Conservation (phyloP, 1,140 invertebrate species). For the Drosophila guanche region DNA sequence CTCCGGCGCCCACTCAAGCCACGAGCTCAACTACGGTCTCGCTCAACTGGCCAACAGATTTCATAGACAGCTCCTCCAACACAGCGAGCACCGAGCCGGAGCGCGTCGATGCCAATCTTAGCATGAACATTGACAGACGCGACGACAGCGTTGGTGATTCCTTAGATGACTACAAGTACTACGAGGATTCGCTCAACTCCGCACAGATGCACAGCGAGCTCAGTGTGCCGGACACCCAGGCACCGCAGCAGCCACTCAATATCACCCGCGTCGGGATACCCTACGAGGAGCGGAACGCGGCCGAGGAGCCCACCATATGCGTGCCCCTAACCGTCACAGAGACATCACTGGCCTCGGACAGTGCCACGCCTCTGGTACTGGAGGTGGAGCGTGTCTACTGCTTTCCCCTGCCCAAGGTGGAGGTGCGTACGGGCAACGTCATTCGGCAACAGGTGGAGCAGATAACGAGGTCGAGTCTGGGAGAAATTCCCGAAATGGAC, state of each 20-base stretch:
- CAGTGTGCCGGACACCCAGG: conserved; percentile 58
- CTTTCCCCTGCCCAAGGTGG: conserved; percentile 72
- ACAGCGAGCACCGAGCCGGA: conserved; percentile 46
- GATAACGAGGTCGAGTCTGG: conserved; percentile 21
- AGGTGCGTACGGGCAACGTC: conserved; percentile 51
- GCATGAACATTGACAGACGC: conserved; percentile 43
- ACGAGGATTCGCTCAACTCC: conserved; percentile 54
- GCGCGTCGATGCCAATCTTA: conserved; percentile 8
- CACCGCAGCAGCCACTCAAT: conserved; percentile 59
- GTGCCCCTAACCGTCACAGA: conserved; percentile 71
- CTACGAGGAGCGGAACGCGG: conserved; percentile 66
- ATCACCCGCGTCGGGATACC: conserved; percentile 74
- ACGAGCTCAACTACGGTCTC: conserved; percentile 47
- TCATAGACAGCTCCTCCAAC: conserved; percentile 49
- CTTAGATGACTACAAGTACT: conserved; percentile 60
- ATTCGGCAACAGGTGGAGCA: conserved; percentile 23
- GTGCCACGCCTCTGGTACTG: conserved; percentile 43
- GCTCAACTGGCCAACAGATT: conserved; percentile 75
- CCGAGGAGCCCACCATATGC: conserved; percentile 75
- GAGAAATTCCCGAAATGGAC: conserved; percentile 21
- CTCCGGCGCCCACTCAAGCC: conserved; percentile 15
- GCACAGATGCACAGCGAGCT: conserved; percentile 65
- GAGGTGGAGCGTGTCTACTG: conserved; percentile 77
- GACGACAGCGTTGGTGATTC: conserved; percentile 46
- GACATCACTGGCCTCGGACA: conserved; percentile 44